These are phyloP conservation scores for Catharus fuscescens DNA, from an alignment of 2,113 vertebrate genomes.

Conservation along the genomic window DNA sequence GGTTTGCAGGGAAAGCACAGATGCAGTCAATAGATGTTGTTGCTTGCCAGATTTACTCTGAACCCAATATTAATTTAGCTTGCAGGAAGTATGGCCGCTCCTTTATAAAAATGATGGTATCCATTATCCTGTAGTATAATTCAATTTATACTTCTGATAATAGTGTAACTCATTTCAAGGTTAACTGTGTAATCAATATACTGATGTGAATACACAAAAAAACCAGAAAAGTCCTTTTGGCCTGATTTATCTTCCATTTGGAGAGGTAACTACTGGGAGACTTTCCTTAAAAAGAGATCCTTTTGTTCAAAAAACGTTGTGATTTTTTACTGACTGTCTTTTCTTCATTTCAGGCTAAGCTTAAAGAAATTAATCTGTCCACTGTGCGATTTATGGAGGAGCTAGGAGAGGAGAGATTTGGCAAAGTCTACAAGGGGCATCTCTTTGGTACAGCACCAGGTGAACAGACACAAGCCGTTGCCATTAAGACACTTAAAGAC, in stretches of 20 bases:
- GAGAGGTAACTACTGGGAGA: neutral
- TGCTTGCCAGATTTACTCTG: neutral
- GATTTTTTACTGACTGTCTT: neutral
- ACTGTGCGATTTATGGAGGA: slow-evolving; percentile 94
- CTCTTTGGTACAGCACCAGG: slow-evolving; percentile 87
- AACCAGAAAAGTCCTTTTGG: neutral
- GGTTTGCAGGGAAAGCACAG: neutral
- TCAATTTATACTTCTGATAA: neutral
- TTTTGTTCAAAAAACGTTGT: neutral
- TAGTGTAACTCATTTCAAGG: neutral
- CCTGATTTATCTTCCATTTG: neutral
- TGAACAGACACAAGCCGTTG: slow-evolving; percentile 91
- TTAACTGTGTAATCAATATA: slow-evolving; percentile 2
- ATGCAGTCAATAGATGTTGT: neutral
- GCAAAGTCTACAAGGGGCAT: slow-evolving; percentile 96
- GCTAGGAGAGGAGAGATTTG: slow-evolving; percentile 94
- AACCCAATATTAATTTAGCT: neutral
- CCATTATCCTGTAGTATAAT: neutral
- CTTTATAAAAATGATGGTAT: slow-evolving; percentile 1
- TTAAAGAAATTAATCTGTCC: slow-evolving; percentile 92
- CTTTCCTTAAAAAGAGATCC: neutral
- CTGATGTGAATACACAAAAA: neutral
- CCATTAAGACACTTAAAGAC: slow-evolving; percentile 95
- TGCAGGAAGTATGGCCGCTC: neutral
- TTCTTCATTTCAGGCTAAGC: slow-evolving; percentile 81